Evolutionary conservation across 2,113 vertebrate genomes (phyloP), one percentile per base, ranked within the genome.

Genomic region (Hyla sarda): DNA sequence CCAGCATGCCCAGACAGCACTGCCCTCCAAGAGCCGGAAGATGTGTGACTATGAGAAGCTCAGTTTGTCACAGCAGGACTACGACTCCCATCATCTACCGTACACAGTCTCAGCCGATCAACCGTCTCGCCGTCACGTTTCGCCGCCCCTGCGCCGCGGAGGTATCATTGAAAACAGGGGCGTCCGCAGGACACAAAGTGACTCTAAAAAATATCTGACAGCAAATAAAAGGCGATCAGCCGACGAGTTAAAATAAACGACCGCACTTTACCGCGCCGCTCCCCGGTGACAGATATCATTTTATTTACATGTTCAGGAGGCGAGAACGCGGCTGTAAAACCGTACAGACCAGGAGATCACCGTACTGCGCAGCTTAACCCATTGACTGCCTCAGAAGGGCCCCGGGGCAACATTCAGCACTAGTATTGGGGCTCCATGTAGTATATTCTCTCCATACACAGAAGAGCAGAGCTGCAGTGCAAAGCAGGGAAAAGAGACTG

Each of bases 161-260:
- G 19, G 32, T 37, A 34, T 21, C 30, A 17, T 71, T 69, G n/a
- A n/a, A n/a, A n/a, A n/a, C n/a, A n/a, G 82, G 47, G 67, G 23
- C 48, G n/a, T 6, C 19, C 50, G 12, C 82, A 83, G 67, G 30
- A 50, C 47, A 32, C 67, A 72, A 83, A 83, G 67, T 72, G 67
- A 67, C 81, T 83, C 48, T 83, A 56, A 72, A 83, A 83, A 83
- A 72, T 72, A 83, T 37, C 81, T 72, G 47, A 52, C 81, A 72
- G 69, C 69, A 83, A 74, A 83, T 74, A 83, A 72, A 74, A 74
- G 54, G 14, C 19, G 37, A 83, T 83, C 82, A 74, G 52, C 58
- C 28, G 45, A 34, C 32, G 50, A 74, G 12, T 54, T 45, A 32
- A 34, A 54, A 65, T 65, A 72, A 76, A 32, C 11, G 23, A 48